Percentiles rank a stretch among this genome's conserved stretches.
Conservation (phyloP, 1,140 invertebrate genomes). For the Sycobia sp. region DNA sequence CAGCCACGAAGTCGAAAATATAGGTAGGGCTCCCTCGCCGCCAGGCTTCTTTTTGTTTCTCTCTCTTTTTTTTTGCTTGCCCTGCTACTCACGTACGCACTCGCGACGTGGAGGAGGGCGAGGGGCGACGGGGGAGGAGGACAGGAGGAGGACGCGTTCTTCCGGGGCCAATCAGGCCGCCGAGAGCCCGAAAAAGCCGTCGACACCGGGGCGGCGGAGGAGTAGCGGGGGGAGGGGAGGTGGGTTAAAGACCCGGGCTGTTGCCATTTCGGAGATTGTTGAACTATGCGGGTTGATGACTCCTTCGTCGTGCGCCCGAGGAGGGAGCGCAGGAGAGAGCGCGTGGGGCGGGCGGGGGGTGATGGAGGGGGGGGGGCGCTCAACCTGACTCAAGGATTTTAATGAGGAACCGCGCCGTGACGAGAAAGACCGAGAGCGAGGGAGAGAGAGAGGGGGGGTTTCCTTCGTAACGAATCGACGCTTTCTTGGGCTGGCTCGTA, state of each 20-base stretch:
- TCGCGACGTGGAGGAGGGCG: background rate
- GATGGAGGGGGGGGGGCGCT: background rate
- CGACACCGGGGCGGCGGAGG: too few species aligned
- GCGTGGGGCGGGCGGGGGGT: background rate
- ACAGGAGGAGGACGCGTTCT: too few species aligned
- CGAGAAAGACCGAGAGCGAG: background rate
- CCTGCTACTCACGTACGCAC: background rate
- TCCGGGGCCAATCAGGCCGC: slow-evolving; percentile 6
- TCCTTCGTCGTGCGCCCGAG: slow-evolving; percentile 5
- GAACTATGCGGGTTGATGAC: slow-evolving; percentile 41
- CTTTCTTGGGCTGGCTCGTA: too few species aligned
- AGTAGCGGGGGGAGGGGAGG: too few species aligned
- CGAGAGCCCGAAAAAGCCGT: slow-evolving; percentile 13
- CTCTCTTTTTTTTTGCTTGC: too few species aligned
- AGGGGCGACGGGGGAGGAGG: too few species aligned
- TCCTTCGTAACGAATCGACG: too few species aligned
- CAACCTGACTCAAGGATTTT: slow-evolving; percentile 16
- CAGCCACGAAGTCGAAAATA: too few species aligned
- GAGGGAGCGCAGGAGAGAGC: background rate
- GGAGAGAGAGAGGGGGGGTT: background rate
- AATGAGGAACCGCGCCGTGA: slow-evolving; percentile 13
- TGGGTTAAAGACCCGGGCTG: too few species aligned
- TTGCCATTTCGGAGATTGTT: slow-evolving; percentile 44
- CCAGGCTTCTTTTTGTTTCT: too few species aligned
- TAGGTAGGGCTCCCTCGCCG: too few species aligned